Evolutionary conservation across 2,888 invertebrate genomes (phyloP).

Genomic region (Labia minor): DNA sequence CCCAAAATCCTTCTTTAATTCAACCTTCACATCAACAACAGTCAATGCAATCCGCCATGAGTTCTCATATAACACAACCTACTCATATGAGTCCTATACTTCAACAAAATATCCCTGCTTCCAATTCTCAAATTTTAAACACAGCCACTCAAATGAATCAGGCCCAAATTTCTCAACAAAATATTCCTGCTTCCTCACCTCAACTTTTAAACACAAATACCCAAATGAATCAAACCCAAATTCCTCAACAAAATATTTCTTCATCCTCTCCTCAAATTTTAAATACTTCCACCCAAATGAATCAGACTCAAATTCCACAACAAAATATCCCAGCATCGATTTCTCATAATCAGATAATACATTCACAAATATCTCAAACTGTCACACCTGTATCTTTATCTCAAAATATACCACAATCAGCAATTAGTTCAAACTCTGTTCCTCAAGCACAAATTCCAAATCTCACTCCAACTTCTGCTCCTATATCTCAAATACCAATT

Average conservation of each 20-base stretch:
- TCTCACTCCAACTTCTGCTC: background rate
- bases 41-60: background rate
- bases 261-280: too few relatives aligned
- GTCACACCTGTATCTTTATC: constrained; percentile 40
- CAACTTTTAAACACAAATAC: too few relatives aligned
- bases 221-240: too few relatives aligned
- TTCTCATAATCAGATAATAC: background rate
- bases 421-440: too few relatives aligned
- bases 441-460: background rate
- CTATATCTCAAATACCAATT: background rate
- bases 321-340: background rate
- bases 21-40: background rate
- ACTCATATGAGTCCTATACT: background rate
- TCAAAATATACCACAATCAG: constrained; percentile 22
- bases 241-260: background rate
- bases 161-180: background rate
- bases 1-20: too few relatives aligned
- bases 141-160: too few relatives aligned
- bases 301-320: background rate
- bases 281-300: too few relatives aligned
- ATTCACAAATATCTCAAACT: constrained; percentile 25
- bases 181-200: background rate
- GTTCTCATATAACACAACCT: background rate
- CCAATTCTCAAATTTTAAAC: too few relatives aligned
- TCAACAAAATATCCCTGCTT: background rate